phyloP scores from a whole-genome alignment of 2,113 vertebrate species.

The Cryptotis parvus region DNA sequence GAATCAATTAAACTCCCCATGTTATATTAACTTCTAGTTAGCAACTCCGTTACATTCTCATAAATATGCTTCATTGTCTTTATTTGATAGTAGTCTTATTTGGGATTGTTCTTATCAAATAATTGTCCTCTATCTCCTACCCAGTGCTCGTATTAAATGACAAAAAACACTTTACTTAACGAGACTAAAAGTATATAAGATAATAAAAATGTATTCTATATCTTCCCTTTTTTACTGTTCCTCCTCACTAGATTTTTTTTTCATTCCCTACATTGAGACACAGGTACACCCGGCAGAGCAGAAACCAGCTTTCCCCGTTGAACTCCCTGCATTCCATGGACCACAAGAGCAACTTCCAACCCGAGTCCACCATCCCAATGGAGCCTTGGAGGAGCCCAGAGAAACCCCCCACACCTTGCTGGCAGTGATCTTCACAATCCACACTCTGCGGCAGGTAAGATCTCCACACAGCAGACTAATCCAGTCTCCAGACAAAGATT shows the following conservation, averaged over 20 bases:
- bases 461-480: too few relatives aligned
- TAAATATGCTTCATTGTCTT: not conserved
- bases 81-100: not conserved
- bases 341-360: too few relatives aligned
- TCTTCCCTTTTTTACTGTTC: not conserved
- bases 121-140: not conserved
- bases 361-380: too few relatives aligned
- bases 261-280: too few relatives aligned
- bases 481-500: too few relatives aligned
- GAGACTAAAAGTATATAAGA: not conserved
- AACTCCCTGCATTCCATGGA: too few relatives aligned
- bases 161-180: not conserved
- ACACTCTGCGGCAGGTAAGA: too few relatives aligned
- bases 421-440: too few relatives aligned
- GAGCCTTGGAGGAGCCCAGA: too few relatives aligned
- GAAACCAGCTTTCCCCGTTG: too few relatives aligned
- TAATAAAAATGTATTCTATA: slow-evolving; percentile 21
- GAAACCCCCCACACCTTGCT: too few relatives aligned
- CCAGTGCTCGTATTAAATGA: not conserved
- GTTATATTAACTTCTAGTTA: not conserved
- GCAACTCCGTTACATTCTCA: not conserved
- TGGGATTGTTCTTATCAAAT: not conserved
- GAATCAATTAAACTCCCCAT: not conserved
- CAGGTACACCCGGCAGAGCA: too few relatives aligned
- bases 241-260: not conserved